Percentiles rank a stretch among this genome's conserved stretches.
Conservation (phyloP, 2,888 invertebrate genomes). For the Anthrax anthrax region DNA sequence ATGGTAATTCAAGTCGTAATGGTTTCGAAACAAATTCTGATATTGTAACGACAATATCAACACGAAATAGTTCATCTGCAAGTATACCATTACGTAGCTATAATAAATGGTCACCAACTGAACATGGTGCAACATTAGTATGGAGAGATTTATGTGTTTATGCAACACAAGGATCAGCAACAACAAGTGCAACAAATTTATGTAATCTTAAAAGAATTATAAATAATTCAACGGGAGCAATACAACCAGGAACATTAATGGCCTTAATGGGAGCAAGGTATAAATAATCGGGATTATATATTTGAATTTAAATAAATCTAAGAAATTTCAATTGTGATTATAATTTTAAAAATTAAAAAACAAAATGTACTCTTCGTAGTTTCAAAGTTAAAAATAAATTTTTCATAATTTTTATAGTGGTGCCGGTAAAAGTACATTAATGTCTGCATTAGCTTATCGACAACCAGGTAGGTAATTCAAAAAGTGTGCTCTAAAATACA, state of each 20-base stretch:
- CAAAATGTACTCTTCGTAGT: no score
- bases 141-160: conserved; percentile 70
- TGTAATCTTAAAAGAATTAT: conserved; percentile 54
- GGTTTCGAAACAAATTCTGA: neutral
- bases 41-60: neutral
- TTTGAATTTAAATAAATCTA: no score
- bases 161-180: conserved; percentile 40
- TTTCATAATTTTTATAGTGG: conserved; percentile 36
- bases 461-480: conserved; percentile 48
- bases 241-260: conserved; percentile 65
- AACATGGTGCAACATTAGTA: conserved; percentile 56
- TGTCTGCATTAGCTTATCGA: conserved; percentile 69
- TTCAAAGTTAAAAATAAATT: neutral
- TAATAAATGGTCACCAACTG: conserved; percentile 40
- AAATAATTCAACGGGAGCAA: conserved; percentile 69
- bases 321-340: no score
- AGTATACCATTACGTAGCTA: conserved; percentile 35
- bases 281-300: conserved; percentile 16
- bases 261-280: conserved; percentile 78
- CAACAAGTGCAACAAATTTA: conserved; percentile 32
- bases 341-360: no score
- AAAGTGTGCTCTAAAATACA: no score
- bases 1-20: neutral
- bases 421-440: conserved; percentile 78
- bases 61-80: neutral